A percentile compares a stretch with the other conserved stretches of the same genome.
Evolutionary conservation across 1,140 invertebrate species (phyloP).

Genomic region (Eupeodes corollae): DNA sequence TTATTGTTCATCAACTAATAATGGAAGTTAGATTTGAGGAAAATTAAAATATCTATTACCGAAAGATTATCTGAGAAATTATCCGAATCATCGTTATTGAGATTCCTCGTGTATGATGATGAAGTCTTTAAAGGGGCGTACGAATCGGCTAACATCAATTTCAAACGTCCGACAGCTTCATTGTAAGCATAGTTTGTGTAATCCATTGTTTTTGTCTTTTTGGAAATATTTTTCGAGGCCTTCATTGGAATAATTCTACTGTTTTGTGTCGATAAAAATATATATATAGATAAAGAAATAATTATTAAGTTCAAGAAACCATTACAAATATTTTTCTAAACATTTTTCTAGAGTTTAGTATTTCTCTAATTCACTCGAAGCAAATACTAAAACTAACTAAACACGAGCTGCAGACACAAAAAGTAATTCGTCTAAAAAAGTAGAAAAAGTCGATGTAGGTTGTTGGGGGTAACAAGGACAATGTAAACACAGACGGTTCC

Average conservation of each 20-base stretch:
- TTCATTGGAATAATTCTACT: slow-evolving; percentile 22
- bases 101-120: slow-evolving; percentile 31
- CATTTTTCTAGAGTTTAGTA: too few relatives aligned
- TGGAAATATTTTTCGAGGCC: slow-evolving; percentile 26
- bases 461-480: too few relatives aligned
- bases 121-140: slow-evolving; percentile 44
- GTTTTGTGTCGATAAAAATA: not conserved
- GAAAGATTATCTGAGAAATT: slow-evolving; percentile 39
- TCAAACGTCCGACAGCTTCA: slow-evolving; percentile 65
- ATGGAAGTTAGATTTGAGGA: not conserved
- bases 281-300: too few relatives aligned
- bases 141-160: slow-evolving; percentile 62
- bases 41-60: slow-evolving; percentile 13
- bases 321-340: not conserved
- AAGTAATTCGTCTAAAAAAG: too few relatives aligned
- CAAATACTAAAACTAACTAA: too few relatives aligned
- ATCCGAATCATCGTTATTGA: slow-evolving; percentile 43
- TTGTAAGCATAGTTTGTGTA: slow-evolving; percentile 70
- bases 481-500: too few relatives aligned
- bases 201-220: slow-evolving; percentile 51
- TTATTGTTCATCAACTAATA: slow-evolving; percentile 6
- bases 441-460: too few relatives aligned
- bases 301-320: too few relatives aligned
- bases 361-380: too few relatives aligned
- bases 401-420: too few relatives aligned